Evolutionary conservation across 1,140 invertebrate genomes (phyloP).

Genomic region (Lutraria rhynchaena): DNA sequence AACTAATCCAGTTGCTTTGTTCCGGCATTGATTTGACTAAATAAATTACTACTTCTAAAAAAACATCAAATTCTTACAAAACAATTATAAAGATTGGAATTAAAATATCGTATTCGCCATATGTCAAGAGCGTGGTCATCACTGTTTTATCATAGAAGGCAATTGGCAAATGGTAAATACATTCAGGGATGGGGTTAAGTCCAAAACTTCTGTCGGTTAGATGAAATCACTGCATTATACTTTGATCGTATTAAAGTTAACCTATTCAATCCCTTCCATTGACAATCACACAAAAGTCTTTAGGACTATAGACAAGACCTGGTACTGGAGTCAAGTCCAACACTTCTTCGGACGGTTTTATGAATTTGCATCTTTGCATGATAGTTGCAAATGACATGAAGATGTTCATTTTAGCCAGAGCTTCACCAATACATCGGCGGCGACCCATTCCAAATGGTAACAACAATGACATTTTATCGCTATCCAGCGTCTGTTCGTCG

Average conservation of each 20-base stretch:
- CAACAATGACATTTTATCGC: not conserved
- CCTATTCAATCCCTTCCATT: not conserved
- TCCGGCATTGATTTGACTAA: no score
- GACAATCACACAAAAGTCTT: not conserved
- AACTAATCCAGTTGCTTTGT: no score
- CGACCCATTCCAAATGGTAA: conserved; percentile 10
- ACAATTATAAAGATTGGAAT: no score
- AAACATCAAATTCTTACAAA: no score
- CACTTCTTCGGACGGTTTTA: not conserved
- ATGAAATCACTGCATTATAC: not conserved
- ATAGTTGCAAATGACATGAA: conserved; percentile 11
- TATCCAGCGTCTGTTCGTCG: not conserved
- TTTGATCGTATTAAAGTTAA: not conserved
- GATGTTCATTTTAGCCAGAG: not conserved
- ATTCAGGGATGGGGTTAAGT: no score
- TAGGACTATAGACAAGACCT: conserved; percentile 10
- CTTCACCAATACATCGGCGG: conserved; percentile 19
- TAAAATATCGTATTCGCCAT: no score
- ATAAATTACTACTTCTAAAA: no score
- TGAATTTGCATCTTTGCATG: conserved; percentile 29
- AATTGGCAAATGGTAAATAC: no score
- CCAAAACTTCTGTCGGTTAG: not conserved
- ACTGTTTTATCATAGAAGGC: no score
- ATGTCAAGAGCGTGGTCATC: no score
- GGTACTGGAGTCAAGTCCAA: conserved; percentile 1